Evolutionary conservation across 92 coral and sea anemone species (phyloP), one percentile per base, ranked within the genome.

Genomic region (Parazoanthus darwini): DNA sequence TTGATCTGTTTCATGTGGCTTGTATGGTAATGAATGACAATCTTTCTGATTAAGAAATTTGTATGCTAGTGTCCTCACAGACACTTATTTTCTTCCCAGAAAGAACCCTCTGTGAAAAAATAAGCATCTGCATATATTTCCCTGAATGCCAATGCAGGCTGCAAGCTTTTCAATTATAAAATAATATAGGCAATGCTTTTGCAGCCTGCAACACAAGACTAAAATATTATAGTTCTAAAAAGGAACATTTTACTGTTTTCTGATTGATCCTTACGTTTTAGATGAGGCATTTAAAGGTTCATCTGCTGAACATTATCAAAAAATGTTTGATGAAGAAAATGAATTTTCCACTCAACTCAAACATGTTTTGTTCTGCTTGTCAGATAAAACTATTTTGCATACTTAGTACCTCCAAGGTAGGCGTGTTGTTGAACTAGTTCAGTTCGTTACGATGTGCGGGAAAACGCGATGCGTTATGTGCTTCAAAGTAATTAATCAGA

Each of bases 191-290:
- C 59, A 54, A 29, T 54, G 59, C 4, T 54, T 54, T 63, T 63
- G 70, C 25, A 63, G 25, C 25, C 70, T 22, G 70, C 26, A 63
- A 18, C n/a, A 63, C 25, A 63, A 63, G 8, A 63, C 70, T 63
- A 63, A 70, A 84, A 33, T 44, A 82, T 42, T 66, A 33, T 16
- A 39, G 39, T 67, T 38, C 71, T 58, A 82, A 67, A 66, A 67
- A 46, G 77, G 50, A 82, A 66, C 77, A 84, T 84, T 84, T 29
- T 72, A 22, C 29, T 35, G 78, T 82, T 37, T 82, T 67, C 67
- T 72, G 67, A 84, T 84, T 48, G 67, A 71, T 84, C 87, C 87
- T 84, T 84, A 84, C 44, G 87, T 84, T 84, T 84, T 84, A 84
- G 87, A 43, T 84, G 87, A 84, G 87, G 87, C 79, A 70, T 70